Conservation (phyloP, 2,888 invertebrate species). For the Homarus gammarus region DNA sequence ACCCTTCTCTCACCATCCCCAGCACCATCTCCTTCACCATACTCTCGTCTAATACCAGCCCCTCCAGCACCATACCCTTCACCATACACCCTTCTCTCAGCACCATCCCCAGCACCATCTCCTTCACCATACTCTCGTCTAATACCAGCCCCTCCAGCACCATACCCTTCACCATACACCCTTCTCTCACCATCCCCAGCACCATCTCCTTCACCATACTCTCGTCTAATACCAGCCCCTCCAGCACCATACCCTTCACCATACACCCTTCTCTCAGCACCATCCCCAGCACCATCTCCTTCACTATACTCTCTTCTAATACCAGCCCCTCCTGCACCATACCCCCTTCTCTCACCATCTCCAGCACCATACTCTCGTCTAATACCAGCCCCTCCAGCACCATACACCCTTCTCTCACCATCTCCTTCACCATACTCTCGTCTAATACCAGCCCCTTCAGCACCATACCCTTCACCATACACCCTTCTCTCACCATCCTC, state of each 20-base stretch:
- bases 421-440: conserved; percentile 25
- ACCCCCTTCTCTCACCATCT: too few species aligned
- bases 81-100: conserved; percentile 1
- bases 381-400: too few species aligned
- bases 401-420: too few species aligned
- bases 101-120: conserved; percentile 4
- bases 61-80: conserved; percentile 6
- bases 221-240: too few species aligned
- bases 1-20: too few species aligned
- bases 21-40: background rate
- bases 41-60: too few species aligned
- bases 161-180: too few species aligned
- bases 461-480: background rate
- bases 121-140: too few species aligned
- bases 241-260: conserved; percentile 7
- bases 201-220: conserved; percentile 16
- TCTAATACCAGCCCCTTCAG: background rate
- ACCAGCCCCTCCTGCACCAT: background rate
- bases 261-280: conserved; percentile 74
- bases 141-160: too few species aligned
- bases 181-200: conserved; percentile 39
- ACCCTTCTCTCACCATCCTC: background rate
- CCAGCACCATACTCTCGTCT: background rate
- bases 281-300: conserved; percentile 28
- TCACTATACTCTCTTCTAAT: background rate